phyloP scores from a whole-genome alignment of 2,113 vertebrate species.

The Muscicapa adusta region DNA sequence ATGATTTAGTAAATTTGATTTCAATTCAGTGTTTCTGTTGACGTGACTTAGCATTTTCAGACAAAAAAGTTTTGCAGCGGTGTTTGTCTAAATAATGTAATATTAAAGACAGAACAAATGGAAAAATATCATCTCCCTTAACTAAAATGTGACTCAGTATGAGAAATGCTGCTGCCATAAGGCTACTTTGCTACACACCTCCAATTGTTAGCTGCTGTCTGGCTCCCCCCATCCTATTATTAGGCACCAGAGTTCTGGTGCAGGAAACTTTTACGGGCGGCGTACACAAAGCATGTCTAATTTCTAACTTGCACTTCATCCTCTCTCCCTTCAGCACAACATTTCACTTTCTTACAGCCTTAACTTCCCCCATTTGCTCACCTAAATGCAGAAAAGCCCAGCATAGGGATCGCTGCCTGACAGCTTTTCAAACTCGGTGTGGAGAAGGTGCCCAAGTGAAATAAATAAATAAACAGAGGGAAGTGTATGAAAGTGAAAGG shows the following conservation, averaged over 20 bases:
- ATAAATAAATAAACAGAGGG: constrained; percentile 20
- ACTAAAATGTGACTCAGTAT: not conserved
- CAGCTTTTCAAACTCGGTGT: constrained; percentile 30
- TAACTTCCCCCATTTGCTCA: constrained; percentile 33
- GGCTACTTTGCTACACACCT: constrained; percentile 17
- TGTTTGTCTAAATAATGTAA: not conserved
- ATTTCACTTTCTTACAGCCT: not conserved
- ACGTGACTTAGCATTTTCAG: not conserved
- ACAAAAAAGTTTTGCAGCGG: not conserved
- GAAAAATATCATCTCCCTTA: not conserved
- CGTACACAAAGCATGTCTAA: constrained; percentile 24
- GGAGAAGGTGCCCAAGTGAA: constrained; percentile 26
- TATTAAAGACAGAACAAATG: not conserved
- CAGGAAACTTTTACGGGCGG: constrained; percentile 41
- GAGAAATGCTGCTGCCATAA: constrained; percentile 25
- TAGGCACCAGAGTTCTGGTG: constrained; percentile 16
- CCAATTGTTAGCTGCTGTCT: constrained; percentile 19
- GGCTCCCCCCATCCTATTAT: constrained; percentile 23
- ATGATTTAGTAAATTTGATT: not conserved
- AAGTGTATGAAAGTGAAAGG: constrained; percentile 72
- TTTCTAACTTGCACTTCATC: constrained; percentile 27
- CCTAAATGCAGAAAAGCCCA: constrained; percentile 29
- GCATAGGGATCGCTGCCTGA: not conserved
- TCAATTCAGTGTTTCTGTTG: not conserved
- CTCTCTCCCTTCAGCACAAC: constrained; percentile 24